phyloP scores from a whole-genome alignment of 2,797 vertebrate species.

The Danio jaintianensis region DNA sequence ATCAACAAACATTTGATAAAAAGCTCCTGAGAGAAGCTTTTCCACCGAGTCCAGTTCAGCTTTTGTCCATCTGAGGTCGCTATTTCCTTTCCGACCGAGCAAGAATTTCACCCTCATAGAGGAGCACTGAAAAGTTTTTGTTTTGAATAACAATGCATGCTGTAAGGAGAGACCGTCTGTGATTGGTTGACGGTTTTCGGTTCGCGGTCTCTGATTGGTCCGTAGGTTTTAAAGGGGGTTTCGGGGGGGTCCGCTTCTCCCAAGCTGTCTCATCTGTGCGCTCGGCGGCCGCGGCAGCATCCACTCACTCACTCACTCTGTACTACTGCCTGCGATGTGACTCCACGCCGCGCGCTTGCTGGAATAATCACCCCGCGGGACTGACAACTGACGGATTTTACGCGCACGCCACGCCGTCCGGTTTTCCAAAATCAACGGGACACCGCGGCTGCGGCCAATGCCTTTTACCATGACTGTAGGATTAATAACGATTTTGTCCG shows the following conservation, averaged over 20 bases:
- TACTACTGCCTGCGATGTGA: conserved; percentile 84
- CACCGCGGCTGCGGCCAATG: conserved; percentile 70
- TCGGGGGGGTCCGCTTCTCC: conserved; percentile 63
- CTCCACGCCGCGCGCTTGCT: conserved; percentile 72
- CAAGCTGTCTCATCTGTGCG: conserved; percentile 27
- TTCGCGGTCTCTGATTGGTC: conserved; percentile 74
- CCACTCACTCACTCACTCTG: conserved; percentile 73
- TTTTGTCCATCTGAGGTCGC: conserved; percentile 68
- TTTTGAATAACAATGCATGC: conserved; percentile 75
- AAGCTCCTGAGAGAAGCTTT: too few species aligned
- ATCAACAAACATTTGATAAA: too few species aligned
- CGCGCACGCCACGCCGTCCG: conserved; percentile 70
- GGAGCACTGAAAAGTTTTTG: conserved; percentile 79
- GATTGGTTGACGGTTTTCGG: conserved; percentile 76
- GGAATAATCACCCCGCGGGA: conserved; percentile 71
- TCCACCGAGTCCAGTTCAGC: conserved; percentile 45
- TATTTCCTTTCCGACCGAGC: conserved; percentile 69
- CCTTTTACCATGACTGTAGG: conserved; percentile 80
- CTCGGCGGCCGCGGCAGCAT: conserved; percentile 45
- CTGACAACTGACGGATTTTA: conserved; percentile 74
- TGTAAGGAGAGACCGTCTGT: conserved; percentile 66
- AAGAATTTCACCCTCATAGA: conserved; percentile 64
- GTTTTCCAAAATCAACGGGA: conserved; percentile 70
- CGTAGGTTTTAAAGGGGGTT: conserved; percentile 63
- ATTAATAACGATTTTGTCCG: conserved; percentile 79